phyloP scores from a whole-genome alignment of 1,140 invertebrate species.

The Cephus cinctus region DNA sequence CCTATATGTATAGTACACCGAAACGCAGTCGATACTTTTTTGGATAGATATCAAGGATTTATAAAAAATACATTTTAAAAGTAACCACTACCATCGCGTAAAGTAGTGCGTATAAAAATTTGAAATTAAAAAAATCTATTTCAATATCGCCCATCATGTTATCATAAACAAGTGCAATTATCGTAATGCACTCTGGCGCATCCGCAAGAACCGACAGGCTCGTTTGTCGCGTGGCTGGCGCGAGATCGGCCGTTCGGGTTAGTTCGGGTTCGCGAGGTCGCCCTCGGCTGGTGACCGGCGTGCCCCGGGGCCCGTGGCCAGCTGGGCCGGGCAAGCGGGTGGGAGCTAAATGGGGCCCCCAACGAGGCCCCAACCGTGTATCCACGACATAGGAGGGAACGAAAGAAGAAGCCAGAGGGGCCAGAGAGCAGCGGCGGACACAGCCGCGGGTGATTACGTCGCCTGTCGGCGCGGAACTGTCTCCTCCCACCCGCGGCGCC shows the following conservation, averaged over 20 bases:
- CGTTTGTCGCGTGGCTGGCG: conserved; percentile 27
- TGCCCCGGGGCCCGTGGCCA: conserved; percentile 6
- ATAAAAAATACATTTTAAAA: too few relatives aligned
- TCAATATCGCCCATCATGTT: too few relatives aligned
- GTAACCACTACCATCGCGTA: too few relatives aligned
- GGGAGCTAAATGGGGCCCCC: conserved; percentile 21
- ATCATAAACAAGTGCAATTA: too few relatives aligned
- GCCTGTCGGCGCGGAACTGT: conserved; percentile 53
- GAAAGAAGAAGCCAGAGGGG: background rate
- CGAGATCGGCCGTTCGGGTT: conserved; percentile 2
- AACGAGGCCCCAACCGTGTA: conserved; percentile 20
- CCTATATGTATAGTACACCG: too few relatives aligned
- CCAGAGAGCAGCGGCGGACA: conserved; percentile 32
- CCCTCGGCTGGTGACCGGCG: conserved; percentile 23
- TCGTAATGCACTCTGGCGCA: too few relatives aligned
- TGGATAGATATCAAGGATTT: too few relatives aligned
- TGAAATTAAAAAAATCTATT: too few relatives aligned
- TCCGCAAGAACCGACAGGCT: conserved; percentile 16
- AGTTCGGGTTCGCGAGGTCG: conserved; percentile 25
- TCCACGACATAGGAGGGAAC: too few relatives aligned
- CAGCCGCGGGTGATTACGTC: conserved; percentile 54
- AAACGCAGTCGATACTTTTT: too few relatives aligned
- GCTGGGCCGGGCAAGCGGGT: conserved; percentile 9
- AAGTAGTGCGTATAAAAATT: too few relatives aligned
- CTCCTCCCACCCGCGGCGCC: conserved; percentile 53